A percentile compares a stretch with the other conserved stretches of the same genome.
Conservation (phyloP, 2,797 vertebrate species). For the Pteropus rufus region DNA sequence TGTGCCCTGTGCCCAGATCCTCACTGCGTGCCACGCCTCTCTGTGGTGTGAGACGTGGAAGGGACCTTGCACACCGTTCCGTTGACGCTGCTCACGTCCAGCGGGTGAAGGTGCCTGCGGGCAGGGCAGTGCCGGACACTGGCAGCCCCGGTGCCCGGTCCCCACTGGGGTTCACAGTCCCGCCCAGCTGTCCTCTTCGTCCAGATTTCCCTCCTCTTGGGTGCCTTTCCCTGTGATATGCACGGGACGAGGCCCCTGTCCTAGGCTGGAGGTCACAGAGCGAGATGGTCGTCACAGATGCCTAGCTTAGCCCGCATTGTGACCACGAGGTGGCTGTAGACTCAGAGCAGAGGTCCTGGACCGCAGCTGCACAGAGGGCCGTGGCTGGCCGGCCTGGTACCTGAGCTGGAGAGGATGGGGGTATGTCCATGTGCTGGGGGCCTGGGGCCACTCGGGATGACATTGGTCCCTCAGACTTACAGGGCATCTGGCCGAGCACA, state of each 20-base stretch:
- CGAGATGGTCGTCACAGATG: no score
- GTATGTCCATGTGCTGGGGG: fast-evolving
- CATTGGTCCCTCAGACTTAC: no score
- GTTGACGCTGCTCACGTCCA: background rate
- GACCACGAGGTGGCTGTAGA: background rate
- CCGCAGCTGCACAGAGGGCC: fast-evolving
- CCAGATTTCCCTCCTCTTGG: background rate
- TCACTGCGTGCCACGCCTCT: background rate
- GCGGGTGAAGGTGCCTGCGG: background rate
- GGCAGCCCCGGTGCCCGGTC: background rate
- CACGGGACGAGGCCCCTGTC: background rate
- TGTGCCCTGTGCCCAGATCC: background rate
- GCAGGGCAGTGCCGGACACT: background rate
- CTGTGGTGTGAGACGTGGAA: background rate
- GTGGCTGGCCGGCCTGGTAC: background rate
- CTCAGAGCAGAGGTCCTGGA: background rate
- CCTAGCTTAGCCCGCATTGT: fast-evolving
- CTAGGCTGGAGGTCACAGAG: background rate
- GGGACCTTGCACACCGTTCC: background rate
- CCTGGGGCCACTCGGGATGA: no score
- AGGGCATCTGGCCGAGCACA: background rate
- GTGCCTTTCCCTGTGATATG: background rate
- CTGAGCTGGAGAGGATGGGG: background rate
- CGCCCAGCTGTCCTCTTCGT: background rate
- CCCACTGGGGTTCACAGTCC: background rate